phyloP scores from a whole-genome alignment of 2,888 invertebrate genomes.

The Pandemis heparana region DNA sequence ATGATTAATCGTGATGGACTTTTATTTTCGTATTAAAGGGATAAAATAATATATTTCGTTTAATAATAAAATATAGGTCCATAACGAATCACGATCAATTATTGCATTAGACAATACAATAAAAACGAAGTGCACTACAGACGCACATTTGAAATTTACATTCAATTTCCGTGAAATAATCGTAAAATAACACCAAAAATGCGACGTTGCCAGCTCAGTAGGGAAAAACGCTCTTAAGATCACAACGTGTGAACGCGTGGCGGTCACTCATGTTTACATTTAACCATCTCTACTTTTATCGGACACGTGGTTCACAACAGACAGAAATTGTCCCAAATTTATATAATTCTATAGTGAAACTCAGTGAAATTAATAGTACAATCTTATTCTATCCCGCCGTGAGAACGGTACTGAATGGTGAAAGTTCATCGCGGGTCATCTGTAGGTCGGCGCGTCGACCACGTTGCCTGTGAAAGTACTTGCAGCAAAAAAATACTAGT shows the following conservation, averaged over 20 bases:
- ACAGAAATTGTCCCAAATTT: not conserved
- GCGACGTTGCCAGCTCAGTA: too few relatives aligned
- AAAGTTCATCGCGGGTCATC: slow-evolving; percentile 43
- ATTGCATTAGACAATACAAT: too few relatives aligned
- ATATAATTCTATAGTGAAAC: not conserved
- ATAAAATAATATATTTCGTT: too few relatives aligned
- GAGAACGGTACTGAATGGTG: slow-evolving; percentile 40
- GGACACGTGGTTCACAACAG: not conserved
- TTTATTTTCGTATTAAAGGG: too few relatives aligned
- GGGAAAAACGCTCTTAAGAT: too few relatives aligned
- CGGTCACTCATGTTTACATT: not conserved
- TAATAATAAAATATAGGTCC: too few relatives aligned
- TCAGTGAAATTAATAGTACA: not conserved
- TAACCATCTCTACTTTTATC: slow-evolving; percentile 3
- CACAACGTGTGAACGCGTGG: not conserved
- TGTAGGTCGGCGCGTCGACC: slow-evolving; percentile 13
- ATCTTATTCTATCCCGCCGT: slow-evolving; percentile 16
- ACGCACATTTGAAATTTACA: too few relatives aligned
- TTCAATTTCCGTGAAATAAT: too few relatives aligned
- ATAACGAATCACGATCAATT: too few relatives aligned
- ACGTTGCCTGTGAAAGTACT: slow-evolving; percentile 39
- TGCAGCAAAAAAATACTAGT: slow-evolving; percentile 21
- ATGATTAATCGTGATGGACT: too few relatives aligned
- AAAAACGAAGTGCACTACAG: too few relatives aligned
- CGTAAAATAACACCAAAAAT: too few relatives aligned